Conservation (phyloP, 35 echinoderm and acorn worm genomes). For the Strongylocentrotus purpuratus region DNA sequence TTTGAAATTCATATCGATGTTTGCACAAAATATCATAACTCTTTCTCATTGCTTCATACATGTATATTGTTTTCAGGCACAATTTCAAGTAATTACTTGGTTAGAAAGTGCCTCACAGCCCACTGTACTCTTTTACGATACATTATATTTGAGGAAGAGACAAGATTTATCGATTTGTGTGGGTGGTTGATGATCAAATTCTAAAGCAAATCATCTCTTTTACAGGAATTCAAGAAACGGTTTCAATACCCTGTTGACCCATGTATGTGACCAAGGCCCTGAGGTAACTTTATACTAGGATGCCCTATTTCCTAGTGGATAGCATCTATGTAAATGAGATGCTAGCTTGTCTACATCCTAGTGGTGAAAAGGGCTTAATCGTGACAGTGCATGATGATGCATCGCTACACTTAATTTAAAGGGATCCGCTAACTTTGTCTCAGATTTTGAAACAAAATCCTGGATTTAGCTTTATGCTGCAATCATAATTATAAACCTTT, state of each 20-base stretch:
- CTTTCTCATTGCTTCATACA: no score
- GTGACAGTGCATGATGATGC: background rate
- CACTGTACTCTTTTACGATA: background rate
- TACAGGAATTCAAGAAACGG: background rate
- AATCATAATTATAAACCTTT: no score
- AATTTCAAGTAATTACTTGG: no score
- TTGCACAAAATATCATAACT: no score
- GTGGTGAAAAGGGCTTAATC: background rate
- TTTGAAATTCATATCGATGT: no score
- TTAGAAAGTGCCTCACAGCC: no score
- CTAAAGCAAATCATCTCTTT: background rate
- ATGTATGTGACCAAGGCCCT: background rate
- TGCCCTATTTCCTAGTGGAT: background rate
- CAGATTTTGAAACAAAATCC: no score
- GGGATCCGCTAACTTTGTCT: no score
- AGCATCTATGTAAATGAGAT: constrained; percentile 18
- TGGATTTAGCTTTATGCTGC: no score
- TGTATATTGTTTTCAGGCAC: no score
- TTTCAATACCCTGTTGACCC: background rate
- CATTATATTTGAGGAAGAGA: background rate
- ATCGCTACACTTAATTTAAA: background rate
- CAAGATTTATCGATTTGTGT: background rate
- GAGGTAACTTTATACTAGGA: background rate
- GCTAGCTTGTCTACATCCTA: background rate
- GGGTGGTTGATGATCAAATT: background rate